Evolutionary conservation across 2,888 invertebrate genomes (phyloP).

Genomic region (Heliconius sara): DNA sequence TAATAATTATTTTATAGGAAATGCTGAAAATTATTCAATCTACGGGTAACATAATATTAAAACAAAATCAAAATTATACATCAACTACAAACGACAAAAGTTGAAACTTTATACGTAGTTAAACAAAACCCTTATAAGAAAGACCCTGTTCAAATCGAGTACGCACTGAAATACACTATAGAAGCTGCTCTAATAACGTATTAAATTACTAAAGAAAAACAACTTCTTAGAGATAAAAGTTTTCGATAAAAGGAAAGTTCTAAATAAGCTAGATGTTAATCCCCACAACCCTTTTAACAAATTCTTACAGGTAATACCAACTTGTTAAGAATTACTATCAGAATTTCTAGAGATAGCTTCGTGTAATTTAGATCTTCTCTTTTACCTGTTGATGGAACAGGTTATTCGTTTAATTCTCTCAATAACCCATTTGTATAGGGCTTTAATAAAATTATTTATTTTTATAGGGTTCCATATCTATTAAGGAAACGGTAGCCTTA

Average conservation of each 20-base stretch:
- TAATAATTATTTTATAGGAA: too few species aligned
- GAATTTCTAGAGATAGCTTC: constrained; percentile 4
- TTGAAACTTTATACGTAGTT: neutral
- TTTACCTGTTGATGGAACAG: constrained; percentile 27
- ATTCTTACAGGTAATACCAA: neutral
- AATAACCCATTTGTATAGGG: too few species aligned
- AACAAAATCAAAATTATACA: too few species aligned
- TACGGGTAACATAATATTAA: too few species aligned
- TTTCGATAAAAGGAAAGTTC: constrained; percentile 3
- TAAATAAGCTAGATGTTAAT: constrained; percentile 13
- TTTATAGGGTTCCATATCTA: too few species aligned
- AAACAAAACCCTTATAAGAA: constrained; percentile 11
- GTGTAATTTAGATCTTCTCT: neutral
- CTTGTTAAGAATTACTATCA: neutral
- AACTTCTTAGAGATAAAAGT: neutral
- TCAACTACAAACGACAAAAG: neutral
- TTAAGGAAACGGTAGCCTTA: too few species aligned
- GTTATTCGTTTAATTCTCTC: constrained; percentile 19
- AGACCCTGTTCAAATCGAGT: neutral
- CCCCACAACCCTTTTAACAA: constrained; percentile 3
- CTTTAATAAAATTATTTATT: too few species aligned
- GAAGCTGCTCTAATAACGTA: constrained; percentile 11
- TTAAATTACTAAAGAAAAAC: constrained; percentile 7
- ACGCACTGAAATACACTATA: neutral
- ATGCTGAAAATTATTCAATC: too few species aligned